phyloP scores from a whole-genome alignment of 1,140 invertebrate species.

The Potamilus streckersoni region DNA sequence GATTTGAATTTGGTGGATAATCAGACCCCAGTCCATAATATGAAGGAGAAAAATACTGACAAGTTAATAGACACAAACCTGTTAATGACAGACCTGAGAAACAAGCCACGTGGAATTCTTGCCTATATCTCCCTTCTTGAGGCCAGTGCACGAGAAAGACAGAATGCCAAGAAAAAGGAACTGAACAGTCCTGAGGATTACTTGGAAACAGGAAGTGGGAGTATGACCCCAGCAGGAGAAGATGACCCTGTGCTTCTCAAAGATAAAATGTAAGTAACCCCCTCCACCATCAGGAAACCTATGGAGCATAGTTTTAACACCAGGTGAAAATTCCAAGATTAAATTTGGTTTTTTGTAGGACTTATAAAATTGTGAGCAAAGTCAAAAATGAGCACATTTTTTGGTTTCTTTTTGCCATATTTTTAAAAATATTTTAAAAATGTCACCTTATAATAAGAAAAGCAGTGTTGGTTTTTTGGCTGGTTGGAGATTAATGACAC shows the following conservation, averaged over 20 bases:
- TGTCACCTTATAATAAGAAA: too few species aligned
- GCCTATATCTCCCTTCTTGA: conserved; percentile 30
- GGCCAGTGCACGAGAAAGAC: conserved; percentile 25
- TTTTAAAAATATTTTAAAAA: too few species aligned
- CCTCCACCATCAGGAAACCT: not conserved
- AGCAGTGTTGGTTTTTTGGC: too few species aligned
- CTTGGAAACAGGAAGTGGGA: conserved; percentile 19
- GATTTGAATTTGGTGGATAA: conserved; percentile 10
- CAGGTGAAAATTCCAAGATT: too few species aligned
- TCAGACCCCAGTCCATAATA: not conserved
- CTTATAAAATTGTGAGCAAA: too few species aligned
- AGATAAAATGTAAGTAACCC: conserved; percentile 24
- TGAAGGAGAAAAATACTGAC: too few species aligned
- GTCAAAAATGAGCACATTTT: too few species aligned
- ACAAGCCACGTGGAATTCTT: conserved; percentile 29
- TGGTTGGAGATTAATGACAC: too few species aligned
- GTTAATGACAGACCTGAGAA: conserved; percentile 8
- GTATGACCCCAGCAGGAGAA: conserved; percentile 16
- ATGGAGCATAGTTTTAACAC: too few species aligned
- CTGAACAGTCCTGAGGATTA: conserved; percentile 14
- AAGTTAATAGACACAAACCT: too few species aligned
- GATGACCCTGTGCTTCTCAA: conserved; percentile 8
- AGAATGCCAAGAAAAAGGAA: conserved; percentile 21
- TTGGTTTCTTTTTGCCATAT: too few species aligned
- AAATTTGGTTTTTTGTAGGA: too few species aligned